These are phyloP conservation scores for Cephus runcator DNA, from an alignment of 2,888 invertebrate species.

Conservation along the genomic window DNA sequence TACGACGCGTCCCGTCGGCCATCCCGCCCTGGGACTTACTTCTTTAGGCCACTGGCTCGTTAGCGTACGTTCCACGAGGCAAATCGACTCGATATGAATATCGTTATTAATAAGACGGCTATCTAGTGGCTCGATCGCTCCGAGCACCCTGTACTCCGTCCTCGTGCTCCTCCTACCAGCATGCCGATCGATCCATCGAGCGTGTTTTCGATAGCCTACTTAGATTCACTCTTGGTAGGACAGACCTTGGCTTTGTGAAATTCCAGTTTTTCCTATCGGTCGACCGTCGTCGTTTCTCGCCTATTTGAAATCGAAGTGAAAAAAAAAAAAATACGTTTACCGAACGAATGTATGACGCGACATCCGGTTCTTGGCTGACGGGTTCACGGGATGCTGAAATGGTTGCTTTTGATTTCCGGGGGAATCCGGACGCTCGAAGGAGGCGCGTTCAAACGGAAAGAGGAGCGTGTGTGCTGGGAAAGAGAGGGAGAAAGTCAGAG, in stretches of 20 bases:
- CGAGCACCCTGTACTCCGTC: not conserved
- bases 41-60: conserved; percentile 16
- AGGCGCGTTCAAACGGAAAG: conserved; percentile 15
- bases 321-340: not conserved
- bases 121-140: not conserved
- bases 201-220: not conserved
- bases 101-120: conserved; percentile 28
- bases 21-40: not conserved
- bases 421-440: conserved; percentile 27
- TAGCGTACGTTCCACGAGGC: conserved; percentile 22
- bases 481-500: not conserved
- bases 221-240: not conserved
- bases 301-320: not conserved
- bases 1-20: conserved; percentile 11
- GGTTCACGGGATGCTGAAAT: not conserved
- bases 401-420: conserved; percentile 39
- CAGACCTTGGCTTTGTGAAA: not conserved
- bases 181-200: conserved; percentile 3
- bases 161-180: not conserved
- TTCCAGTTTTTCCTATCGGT: not conserved
- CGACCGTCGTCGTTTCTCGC: not conserved
- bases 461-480: not conserved
- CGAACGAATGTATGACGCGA: not conserved
- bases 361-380: not conserved
- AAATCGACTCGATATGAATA: conserved; percentile 29